A percentile compares a stretch with the other conserved stretches of the same genome.
Conservation (phyloP, 2,113 vertebrate species). For the Nanorana parkeri region DNA sequence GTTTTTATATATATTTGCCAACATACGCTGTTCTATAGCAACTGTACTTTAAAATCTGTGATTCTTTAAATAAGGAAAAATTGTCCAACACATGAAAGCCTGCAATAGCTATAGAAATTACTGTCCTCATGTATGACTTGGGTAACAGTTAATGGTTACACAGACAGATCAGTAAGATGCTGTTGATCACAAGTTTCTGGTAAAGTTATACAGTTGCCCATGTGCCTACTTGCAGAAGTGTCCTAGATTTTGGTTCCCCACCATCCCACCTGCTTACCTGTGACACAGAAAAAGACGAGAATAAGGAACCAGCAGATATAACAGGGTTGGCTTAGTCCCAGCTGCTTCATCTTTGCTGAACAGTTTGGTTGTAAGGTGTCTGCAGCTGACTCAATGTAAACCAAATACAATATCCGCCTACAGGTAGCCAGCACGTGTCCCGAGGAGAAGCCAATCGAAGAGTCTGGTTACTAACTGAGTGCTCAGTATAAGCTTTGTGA, state of each 20-base stretch:
- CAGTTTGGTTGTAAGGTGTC: neutral
- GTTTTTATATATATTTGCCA: too few species aligned
- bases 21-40: too few species aligned
- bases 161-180: neutral
- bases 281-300: constrained; percentile 15
- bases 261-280: constrained; percentile 29
- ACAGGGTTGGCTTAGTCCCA: neutral
- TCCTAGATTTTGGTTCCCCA: neutral
- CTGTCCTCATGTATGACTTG: too few species aligned
- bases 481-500: neutral
- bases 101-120: too few species aligned
- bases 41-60: too few species aligned
- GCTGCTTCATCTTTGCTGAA: constrained; percentile 38
- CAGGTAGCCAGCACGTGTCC: neutral
- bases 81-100: too few species aligned
- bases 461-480: neutral
- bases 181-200: neutral
- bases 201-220: neutral
- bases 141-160: neutral
- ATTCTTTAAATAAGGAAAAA: too few species aligned
- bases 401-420: constrained; percentile 4
- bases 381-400: constrained; percentile 28
- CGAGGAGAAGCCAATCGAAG: neutral
- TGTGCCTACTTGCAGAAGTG: neutral
- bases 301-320: neutral